Base-by-base conservation (phyloP, 2,888 invertebrate species). In the Metellina segmentata region DNA sequence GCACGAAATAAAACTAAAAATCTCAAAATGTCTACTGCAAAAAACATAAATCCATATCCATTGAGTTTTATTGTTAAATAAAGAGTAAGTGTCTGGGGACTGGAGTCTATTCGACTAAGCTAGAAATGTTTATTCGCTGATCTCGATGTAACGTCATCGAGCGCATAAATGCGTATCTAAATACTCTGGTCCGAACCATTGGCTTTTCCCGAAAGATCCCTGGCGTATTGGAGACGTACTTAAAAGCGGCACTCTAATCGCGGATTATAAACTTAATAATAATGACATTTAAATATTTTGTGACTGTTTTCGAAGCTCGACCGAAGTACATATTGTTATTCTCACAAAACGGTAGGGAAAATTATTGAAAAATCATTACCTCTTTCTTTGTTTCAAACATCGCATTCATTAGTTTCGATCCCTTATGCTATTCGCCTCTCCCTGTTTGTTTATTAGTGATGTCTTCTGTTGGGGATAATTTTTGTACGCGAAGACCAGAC, bases 321-420 rank as follows among this genome's bases (percentile, higher is more conserved):
- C 48, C 48, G 34, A 77, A 91, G 77, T 81, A 52, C 81, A 85
- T 86, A 90, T 86, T 90, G 90, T 86, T 82, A 75, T 51, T 49
- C 48, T 69, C 75, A 85, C 81, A 91, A 72, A 91, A 82, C 71
- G 53, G 48, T 75, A 70, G 74, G n/a, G 75, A 91, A 86, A 81
- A 91, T 91, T 86, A 86, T 91, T 72, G 90, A 86, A 91, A 90
- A 91, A 91, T 91, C 86, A 85, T 85, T 90, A 79, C 69, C 75
- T 19, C 85, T 77, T 81, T 77, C 81, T 91, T 91, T 91, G 86
- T 90, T 74, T 91, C 69, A 89, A 89, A 82, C 82, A 61, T 77
- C 70, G 75, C 71, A 89, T 89, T 89, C 89, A 89, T 82, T 89
- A 89, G 77, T 82, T 19, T 75, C 69, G 20, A 70, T 86, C 82